Conservation (phyloP, 2,888 invertebrate species). For the Lamellibrachia satsuma region DNA sequence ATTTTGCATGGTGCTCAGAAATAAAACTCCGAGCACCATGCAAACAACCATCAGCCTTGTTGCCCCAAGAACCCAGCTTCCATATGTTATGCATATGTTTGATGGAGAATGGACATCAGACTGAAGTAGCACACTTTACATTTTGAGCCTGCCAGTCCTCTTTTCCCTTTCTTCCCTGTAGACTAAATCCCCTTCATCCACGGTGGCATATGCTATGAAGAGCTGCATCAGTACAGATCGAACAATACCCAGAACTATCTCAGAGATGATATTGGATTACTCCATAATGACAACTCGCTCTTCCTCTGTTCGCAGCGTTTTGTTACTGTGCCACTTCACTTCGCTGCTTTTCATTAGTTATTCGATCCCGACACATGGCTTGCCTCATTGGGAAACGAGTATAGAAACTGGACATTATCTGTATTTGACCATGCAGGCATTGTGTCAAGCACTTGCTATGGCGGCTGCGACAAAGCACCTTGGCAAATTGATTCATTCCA, state of each 20-base stretch:
- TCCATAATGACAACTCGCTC: background rate
- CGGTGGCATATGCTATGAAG: background rate
- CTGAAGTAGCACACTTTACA: background rate
- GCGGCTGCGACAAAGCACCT: background rate
- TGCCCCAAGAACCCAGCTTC: too few relatives aligned
- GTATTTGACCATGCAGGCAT: background rate
- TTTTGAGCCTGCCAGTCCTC: background rate
- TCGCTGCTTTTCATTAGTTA: background rate
- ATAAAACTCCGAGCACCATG: too few relatives aligned
- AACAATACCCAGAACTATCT: background rate
- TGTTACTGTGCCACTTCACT: background rate
- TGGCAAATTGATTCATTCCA: constrained; percentile 1
- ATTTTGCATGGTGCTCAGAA: too few relatives aligned
- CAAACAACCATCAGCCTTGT: too few relatives aligned
- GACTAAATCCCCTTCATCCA: background rate
- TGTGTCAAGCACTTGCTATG: background rate
- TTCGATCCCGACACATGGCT: background rate
- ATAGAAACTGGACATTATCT: background rate
- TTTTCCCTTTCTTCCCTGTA: background rate
- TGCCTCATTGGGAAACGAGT: background rate
- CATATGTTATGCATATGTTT: too few relatives aligned
- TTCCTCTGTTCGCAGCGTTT: background rate
- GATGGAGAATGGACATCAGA: background rate
- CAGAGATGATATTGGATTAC: background rate
- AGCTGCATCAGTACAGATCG: background rate